phyloP scores from a whole-genome alignment of 2,797 vertebrate genomes.

The Monodelphis domestica region DNA sequence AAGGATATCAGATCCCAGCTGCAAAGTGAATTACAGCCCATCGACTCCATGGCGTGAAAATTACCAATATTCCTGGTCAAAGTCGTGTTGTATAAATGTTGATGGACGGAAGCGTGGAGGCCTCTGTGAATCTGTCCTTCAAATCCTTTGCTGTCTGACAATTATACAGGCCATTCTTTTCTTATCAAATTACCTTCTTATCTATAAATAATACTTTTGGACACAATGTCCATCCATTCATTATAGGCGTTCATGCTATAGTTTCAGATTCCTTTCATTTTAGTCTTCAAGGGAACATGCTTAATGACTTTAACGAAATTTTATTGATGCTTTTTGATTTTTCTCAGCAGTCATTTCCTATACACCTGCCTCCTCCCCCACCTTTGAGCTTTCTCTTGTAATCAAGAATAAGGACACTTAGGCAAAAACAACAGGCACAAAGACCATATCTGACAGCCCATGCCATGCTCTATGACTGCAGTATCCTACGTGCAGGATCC shows the following conservation, averaged over 20 bases:
- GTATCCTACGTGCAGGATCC: neutral
- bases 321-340: neutral
- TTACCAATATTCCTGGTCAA: conserved; percentile 30
- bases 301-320: conserved; percentile 25
- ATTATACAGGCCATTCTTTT: conserved; percentile 45
- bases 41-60: neutral
- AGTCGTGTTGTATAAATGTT: neutral
- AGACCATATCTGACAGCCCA: neutral
- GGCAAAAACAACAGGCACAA: neutral
- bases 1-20: conserved; percentile 51
- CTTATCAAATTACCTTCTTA: conserved; percentile 55
- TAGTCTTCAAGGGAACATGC: conserved; percentile 23
- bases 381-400: neutral
- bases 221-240: neutral
- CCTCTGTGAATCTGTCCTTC: conserved; percentile 48
- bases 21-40: conserved; percentile 49
- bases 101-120: neutral
- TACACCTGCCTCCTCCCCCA: conserved; percentile 21
- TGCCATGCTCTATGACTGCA: neutral
- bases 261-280: conserved; percentile 46
- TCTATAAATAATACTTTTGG: conserved; percentile 43
- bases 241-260: conserved; percentile 23
- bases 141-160: conserved; percentile 48
- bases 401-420: neutral
- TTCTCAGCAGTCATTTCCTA: conserved; percentile 18